Conservation (phyloP, 2,888 invertebrate genomes). For the Thera britannica region DNA sequence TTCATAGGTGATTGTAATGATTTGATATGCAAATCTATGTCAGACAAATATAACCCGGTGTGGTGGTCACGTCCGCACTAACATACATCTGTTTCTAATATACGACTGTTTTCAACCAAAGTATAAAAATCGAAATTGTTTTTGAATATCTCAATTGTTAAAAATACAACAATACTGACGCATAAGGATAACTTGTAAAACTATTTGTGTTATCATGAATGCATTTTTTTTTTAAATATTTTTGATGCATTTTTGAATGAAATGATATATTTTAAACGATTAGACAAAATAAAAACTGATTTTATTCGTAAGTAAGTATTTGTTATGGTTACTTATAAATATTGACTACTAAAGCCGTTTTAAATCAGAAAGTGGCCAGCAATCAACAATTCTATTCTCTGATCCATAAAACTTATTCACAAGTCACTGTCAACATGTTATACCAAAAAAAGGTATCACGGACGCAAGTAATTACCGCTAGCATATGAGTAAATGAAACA, state of each 20-base stretch:
- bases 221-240: too few relatives aligned
- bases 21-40: slow-evolving; percentile 6
- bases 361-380: too few relatives aligned
- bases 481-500: slow-evolving; percentile 57
- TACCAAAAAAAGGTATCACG: slow-evolving; percentile 18
- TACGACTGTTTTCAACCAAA: not conserved
- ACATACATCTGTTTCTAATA: slow-evolving; percentile 2
- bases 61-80: slow-evolving; percentile 12
- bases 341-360: too few relatives aligned
- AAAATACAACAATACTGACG: too few relatives aligned
- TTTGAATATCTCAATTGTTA: not conserved
- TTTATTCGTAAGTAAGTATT: too few relatives aligned
- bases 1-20: slow-evolving; percentile 15
- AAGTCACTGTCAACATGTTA: not conserved
- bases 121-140: not conserved
- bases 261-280: too few relatives aligned
- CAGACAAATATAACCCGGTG: not conserved
- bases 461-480: slow-evolving; percentile 50
- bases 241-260: too few relatives aligned
- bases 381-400: too few relatives aligned
- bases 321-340: too few relatives aligned
- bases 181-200: not conserved
- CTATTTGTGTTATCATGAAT: not conserved
- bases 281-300: too few relatives aligned
- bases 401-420: not conserved